Conservation (phyloP, 2,888 invertebrate species). For the Charanyca ferruginea region DNA sequence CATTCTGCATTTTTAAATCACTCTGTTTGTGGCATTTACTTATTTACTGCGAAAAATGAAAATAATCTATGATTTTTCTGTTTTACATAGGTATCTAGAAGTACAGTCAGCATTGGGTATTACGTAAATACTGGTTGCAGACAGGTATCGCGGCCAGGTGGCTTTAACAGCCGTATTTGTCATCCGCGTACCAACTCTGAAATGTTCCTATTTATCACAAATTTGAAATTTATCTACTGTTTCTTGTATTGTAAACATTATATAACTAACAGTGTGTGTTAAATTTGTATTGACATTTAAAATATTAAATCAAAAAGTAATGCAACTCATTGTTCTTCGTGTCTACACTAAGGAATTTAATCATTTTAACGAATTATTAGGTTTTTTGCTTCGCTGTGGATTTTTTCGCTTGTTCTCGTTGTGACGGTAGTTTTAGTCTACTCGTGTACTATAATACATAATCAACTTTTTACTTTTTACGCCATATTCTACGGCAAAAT, state of each 20-base stretch:
- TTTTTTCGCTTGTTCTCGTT: too few relatives aligned
- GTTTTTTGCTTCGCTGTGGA: too few relatives aligned
- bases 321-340: not conserved
- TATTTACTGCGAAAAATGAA: constrained; percentile 12
- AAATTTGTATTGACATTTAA: not conserved
- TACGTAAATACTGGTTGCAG: constrained; percentile 77
- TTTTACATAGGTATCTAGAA: constrained; percentile 58
- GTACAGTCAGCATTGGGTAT: constrained; percentile 66
- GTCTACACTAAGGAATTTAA: too few relatives aligned
- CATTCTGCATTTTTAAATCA: constrained; percentile 13
- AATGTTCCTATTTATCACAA: constrained; percentile 84
- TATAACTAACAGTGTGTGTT: constrained; percentile 9
- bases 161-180: constrained; percentile 86
- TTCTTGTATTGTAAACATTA: constrained; percentile 64
- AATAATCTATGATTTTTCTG: constrained; percentile 45
- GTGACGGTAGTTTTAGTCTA: too few relatives aligned
- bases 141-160: constrained; percentile 83
- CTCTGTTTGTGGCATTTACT: constrained; percentile 2
- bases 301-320: not conserved
- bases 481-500: too few relatives aligned
- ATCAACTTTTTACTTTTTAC: too few relatives aligned
- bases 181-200: constrained; percentile 79
- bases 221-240: constrained; percentile 79
- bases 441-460: too few relatives aligned
- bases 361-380: too few relatives aligned